Evolutionary conservation across 2,888 invertebrate species (phyloP), one percentile per base, ranked within the genome.

Genomic region (Oligia latruncula): DNA sequence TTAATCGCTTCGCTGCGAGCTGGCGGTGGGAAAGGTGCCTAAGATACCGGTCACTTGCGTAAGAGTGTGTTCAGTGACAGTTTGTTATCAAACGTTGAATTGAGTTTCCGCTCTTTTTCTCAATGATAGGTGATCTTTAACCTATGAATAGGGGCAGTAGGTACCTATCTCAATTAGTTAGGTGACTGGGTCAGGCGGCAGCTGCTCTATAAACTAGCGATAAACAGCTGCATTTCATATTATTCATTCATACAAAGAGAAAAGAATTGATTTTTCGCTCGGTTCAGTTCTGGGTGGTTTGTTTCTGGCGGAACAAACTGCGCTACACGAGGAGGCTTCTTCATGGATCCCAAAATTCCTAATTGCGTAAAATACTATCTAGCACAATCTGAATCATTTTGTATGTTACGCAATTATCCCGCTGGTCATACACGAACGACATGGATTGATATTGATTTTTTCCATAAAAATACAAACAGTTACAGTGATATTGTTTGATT

Each of bases 21-120:
- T 9, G 64, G 64, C 29, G 4, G 40, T 23, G 65, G 65, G 13
- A 23, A 2, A 40, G 20, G 13, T 40, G 40, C 66, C 66, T 66
- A 11, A 66, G 62, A 65, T 65, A 64, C n/a, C n/a, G 11, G 71
- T 64, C 23, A 52, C 8, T 87, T 85, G 49, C 71, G 71, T 62
- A 84, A 85, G 58, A 71, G 35, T 52, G 40, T 35, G 23, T 40
- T 11, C 15, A 67, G 60, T 73, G 60, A 81, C 67, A 81, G 66
- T 81, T 72, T 66, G 29, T 81, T 81, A 82, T 85, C 81, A 52
- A 64, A 35, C 11, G 46, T 72, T 68, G 83, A 65, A 43, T 43
- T 58, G 11, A 29, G 60, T 55, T 82, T 82, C 86, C 86, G 82
- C 60, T 85, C 70, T 81, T 82, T 82, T 82, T 74, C 46, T 81